A percentile compares a stretch with the other conserved stretches of the same genome.
Conservation (phyloP, 1,140 invertebrate genomes). For the Theocolax elegans region DNA sequence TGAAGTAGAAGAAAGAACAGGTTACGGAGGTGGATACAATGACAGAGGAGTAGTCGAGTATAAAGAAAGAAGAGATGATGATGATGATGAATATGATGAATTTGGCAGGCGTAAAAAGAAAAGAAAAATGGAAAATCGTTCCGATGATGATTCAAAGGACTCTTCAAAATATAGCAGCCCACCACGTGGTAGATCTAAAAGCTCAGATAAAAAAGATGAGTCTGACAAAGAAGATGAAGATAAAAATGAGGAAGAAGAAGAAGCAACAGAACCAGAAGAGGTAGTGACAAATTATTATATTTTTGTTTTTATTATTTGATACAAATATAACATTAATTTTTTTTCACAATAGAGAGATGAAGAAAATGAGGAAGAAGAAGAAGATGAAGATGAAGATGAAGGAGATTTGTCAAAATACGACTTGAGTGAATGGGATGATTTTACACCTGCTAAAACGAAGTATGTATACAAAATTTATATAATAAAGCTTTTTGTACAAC, state of each 20-base stretch:
- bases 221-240: slow-evolving; percentile 40
- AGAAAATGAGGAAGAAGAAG: slow-evolving; percentile 58
- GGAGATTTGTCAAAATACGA: slow-evolving; percentile 87
- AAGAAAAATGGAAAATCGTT: slow-evolving; percentile 66
- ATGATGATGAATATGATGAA: slow-evolving; percentile 95
- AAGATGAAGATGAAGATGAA: slow-evolving; percentile 75
- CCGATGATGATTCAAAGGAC: slow-evolving; percentile 62
- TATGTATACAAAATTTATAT: slow-evolving; percentile 39
- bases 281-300: slow-evolving; percentile 8
- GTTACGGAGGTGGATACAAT: slow-evolving; percentile 91
- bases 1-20: slow-evolving; percentile 85
- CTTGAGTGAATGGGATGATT: slow-evolving; percentile 77
- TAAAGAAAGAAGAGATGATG: slow-evolving; percentile 85
- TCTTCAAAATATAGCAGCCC: slow-evolving; percentile 61
- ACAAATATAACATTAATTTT: slow-evolving; percentile 5
- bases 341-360: slow-evolving; percentile 22
- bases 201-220: slow-evolving; percentile 67
- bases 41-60: slow-evolving; percentile 94
- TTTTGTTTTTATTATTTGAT: slow-evolving; percentile 18
- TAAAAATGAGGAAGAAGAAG: slow-evolving; percentile 29
- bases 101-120: slow-evolving; percentile 92
- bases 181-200: slow-evolving; percentile 57
- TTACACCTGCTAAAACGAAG: slow-evolving; percentile 64
- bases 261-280: slow-evolving; percentile 35
- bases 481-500: slow-evolving; percentile 7